phyloP scores from a whole-genome alignment of 1,140 invertebrate species.

The Carposina sasakii region DNA sequence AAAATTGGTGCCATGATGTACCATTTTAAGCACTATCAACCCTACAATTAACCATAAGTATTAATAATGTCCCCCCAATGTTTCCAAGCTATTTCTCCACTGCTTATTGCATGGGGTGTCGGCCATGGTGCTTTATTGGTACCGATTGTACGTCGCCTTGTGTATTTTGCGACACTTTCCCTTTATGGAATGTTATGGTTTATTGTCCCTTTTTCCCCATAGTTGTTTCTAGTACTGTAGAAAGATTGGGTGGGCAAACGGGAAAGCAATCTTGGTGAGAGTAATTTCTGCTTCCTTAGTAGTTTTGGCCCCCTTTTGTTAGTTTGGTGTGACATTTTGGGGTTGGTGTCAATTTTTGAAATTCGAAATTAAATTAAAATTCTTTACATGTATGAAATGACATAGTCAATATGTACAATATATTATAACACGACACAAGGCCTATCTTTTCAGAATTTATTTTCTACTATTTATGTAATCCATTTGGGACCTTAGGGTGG shows the following conservation, averaged over 20 bases:
- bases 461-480: too few relatives aligned
- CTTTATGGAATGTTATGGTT: conserved; percentile 63
- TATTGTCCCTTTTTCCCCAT: conserved; percentile 33
- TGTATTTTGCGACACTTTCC: conserved; percentile 59
- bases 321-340: too few relatives aligned
- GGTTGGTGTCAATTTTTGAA: too few relatives aligned
- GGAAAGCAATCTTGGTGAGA: neutral
- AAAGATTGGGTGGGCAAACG: neutral
- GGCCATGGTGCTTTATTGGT: conserved; percentile 55
- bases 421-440: too few relatives aligned
- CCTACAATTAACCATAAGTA: conserved; percentile 68
- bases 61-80: conserved; percentile 67
- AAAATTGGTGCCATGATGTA: too few relatives aligned
- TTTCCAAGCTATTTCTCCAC: conserved; percentile 61
- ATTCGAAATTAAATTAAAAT: too few relatives aligned
- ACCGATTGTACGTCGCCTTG: conserved; percentile 57
- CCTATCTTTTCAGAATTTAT: too few relatives aligned
- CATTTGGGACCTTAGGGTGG: too few relatives aligned
- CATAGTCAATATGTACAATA: too few relatives aligned
- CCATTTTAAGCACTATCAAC: conserved; percentile 40
- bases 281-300: too few relatives aligned
- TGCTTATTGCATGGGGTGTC: conserved; percentile 61
- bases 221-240: conserved; percentile 14
- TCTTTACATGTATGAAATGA: too few relatives aligned
- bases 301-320: too few relatives aligned